phyloP scores from a whole-genome alignment of 92 coral and sea anemone species.

The Parazoanthus atlanticus region DNA sequence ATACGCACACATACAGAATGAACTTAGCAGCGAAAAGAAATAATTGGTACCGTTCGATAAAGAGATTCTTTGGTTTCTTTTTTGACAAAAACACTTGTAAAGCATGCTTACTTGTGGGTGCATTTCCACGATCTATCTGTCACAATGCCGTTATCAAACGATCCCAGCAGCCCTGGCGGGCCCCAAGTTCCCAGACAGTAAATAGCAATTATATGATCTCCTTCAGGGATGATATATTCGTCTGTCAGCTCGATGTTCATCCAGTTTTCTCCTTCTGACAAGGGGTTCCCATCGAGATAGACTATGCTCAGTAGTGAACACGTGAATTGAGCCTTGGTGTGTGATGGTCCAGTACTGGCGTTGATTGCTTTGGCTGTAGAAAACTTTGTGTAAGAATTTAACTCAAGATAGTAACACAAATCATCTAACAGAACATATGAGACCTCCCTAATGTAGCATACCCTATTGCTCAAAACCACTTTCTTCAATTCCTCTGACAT shows the following conservation, averaged over 20 bases:
- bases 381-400: not conserved
- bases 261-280: constrained; percentile 41
- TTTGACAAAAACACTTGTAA: not conserved
- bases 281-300: constrained; percentile 33
- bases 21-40: too few species aligned
- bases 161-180: constrained; percentile 19
- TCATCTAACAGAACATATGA: too few species aligned
- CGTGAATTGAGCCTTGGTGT: constrained; percentile 27
- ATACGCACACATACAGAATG: too few species aligned
- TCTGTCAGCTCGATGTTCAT: constrained; percentile 12
- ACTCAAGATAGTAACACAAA: too few species aligned
- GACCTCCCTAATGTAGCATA: too few species aligned
- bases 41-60: too few species aligned
- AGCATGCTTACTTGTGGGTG: constrained; percentile 34
- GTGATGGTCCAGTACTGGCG: constrained; percentile 4
- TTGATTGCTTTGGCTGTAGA: constrained; percentile 7
- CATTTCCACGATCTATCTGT: constrained; percentile 44
- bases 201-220: constrained; percentile 30
- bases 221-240: constrained; percentile 37
- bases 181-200: constrained; percentile 39
- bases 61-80: too few species aligned
- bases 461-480: too few species aligned
- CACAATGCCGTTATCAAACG: constrained; percentile 38
- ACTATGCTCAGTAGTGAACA: constrained; percentile 36
- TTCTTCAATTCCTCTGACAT: too few species aligned